These are phyloP conservation scores for Falcaria lacertinaria DNA, from an alignment of 2,888 invertebrate species.

Conservation along the genomic window DNA sequence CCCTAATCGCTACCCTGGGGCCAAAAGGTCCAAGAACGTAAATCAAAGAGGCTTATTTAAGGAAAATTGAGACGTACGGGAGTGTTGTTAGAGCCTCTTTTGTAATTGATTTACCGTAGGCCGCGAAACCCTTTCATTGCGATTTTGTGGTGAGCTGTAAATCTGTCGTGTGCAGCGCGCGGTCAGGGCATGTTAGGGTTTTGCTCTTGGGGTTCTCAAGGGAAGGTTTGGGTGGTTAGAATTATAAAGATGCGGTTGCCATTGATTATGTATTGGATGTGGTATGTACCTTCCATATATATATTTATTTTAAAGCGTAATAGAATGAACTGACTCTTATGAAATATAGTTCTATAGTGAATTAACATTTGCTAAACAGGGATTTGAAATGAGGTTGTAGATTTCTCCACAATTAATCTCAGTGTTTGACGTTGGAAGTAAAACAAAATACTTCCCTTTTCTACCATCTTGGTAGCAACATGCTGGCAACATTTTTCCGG, in stretches of 20 bases:
- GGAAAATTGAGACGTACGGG: background rate
- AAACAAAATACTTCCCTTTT: background rate
- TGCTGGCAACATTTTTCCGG: background rate
- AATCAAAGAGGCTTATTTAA: background rate
- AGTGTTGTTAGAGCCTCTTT: background rate
- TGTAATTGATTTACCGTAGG: background rate
- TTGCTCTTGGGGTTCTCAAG: too few relatives aligned
- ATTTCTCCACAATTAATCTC: too few relatives aligned
- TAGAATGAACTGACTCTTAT: too few relatives aligned
- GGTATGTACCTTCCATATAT: too few relatives aligned
- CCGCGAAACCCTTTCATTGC: background rate
- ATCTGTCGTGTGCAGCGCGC: background rate
- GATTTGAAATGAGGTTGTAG: too few relatives aligned
- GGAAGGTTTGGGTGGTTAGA: background rate
- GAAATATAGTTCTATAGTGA: too few relatives aligned
- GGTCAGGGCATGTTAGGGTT: background rate
- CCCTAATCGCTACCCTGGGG: conserved; percentile 19
- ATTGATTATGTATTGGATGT: too few relatives aligned
- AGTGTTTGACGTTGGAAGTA: too few relatives aligned
- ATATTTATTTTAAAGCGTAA: too few relatives aligned
- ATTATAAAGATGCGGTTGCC: background rate
- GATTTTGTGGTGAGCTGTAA: background rate
- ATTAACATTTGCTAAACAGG: too few relatives aligned
- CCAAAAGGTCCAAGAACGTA: conserved; percentile 3
- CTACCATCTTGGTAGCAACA: background rate